Base-by-base conservation (phyloP, 2,888 invertebrate species). In the Apamea crenata region DNA sequence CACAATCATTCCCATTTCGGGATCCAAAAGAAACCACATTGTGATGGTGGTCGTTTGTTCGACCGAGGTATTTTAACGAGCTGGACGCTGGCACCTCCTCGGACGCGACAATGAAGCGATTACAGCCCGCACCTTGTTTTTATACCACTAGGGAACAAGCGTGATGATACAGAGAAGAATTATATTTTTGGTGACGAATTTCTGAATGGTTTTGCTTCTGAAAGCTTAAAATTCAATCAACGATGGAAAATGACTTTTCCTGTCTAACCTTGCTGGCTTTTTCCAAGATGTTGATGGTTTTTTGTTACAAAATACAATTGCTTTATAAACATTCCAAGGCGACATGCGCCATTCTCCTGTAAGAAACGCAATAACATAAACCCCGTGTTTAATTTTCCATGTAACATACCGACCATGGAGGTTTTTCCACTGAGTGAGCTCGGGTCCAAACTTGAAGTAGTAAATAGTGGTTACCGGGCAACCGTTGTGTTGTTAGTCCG, bases 51-150 rank as follows among this genome's bases (percentile, higher is more conserved):
- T 63, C 74, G 82, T 80, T 80, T 79, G 82, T 80, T 72, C 67
- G 67, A 50, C 66, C 21, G 3, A 63, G 80, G 76, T 56, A 89
- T 90, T 81, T 84, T 80, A 74, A 87, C 74, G 81, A 90, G 76
- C 40, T 44, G 68, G 74, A 56, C 68, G 78, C 74, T 50, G 47
- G 40, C n/a, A 78, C 70, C 81, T 75, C 80, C 67, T 67, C 47
- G 65, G 80, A 82, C 80, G 89, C 86, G 90, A 88, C 85, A 87
- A 92, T 92, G 87, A 91, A 92, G 92, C 86, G 80, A 92, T 92
- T 92, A 91, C 70, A 63, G 61, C 50, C 50, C 44, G 77, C 88
- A 86, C 89, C 87, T 85, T 12, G 83, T 92, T 92, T 91, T 92
- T 92, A 86, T 86, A 69, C 68, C 81, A 40, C 66, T 67, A 61